phyloP scores from a whole-genome alignment of 2,888 invertebrate species.

The Tryphoninae sp. region DNA sequence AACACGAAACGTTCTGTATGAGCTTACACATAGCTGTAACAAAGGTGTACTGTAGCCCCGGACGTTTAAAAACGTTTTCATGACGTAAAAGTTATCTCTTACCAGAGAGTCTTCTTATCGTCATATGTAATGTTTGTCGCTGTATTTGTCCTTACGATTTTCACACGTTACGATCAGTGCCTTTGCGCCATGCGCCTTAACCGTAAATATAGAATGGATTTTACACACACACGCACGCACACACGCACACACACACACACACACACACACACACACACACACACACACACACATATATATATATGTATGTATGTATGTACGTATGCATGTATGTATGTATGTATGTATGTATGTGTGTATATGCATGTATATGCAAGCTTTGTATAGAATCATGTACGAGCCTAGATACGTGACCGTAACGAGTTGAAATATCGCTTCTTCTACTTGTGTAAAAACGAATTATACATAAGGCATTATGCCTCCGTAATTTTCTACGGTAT shows the following conservation, averaged over 20 bases:
- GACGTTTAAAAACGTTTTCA: slow-evolving; percentile 61
- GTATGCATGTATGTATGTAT: too few relatives aligned
- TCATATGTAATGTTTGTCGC: slow-evolving; percentile 60
- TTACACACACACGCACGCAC: too few relatives aligned
- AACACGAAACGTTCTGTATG: neutral
- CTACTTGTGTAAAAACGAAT: neutral
- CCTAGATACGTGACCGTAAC: slow-evolving; percentile 50
- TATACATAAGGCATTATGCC: neutral
- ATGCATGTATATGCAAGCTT: neutral
- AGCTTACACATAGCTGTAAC: neutral
- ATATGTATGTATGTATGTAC: too few relatives aligned
- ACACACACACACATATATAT: too few relatives aligned
- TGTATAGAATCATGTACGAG: slow-evolving; percentile 5
- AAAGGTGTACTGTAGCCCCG: neutral
- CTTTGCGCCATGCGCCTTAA: slow-evolving; percentile 37
- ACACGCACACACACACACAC: too few relatives aligned
- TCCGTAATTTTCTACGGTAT: neutral
- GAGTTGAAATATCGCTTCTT: slow-evolving; percentile 8
- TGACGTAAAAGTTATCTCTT: slow-evolving; percentile 74
- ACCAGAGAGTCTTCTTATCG: slow-evolving; percentile 67
- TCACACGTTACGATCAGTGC: slow-evolving; percentile 51
- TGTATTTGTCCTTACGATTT: slow-evolving; percentile 58
- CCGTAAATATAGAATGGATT: neutral
- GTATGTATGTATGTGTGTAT: too few relatives aligned
- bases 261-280: too few relatives aligned